Evolutionary conservation across 1,140 invertebrate species (phyloP).

Genomic region (Atta colombica): DNA sequence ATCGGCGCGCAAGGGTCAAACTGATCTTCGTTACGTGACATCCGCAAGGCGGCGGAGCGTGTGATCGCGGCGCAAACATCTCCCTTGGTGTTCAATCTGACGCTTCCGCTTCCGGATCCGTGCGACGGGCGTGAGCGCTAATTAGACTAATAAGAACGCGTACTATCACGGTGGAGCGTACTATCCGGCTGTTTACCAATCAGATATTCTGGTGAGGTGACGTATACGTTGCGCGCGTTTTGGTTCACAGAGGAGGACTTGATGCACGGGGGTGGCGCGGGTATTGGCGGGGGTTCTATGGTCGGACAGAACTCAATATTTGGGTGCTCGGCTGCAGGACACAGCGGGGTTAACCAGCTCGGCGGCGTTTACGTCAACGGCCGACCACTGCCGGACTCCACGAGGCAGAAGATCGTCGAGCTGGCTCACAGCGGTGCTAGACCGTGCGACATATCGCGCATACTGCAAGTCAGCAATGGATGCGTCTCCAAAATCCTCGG

Average conservation of each 20-base stretch:
- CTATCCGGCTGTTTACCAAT: conserved; percentile 62
- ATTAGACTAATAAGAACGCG: conserved; percentile 73
- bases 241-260: conserved; percentile 85
- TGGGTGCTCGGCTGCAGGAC: conserved; percentile 93
- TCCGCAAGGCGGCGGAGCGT: conserved; percentile 41
- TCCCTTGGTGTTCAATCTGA: conserved; percentile 45
- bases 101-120: conserved; percentile 33
- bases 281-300: conserved; percentile 84
- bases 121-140: conserved; percentile 40
- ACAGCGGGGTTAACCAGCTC: conserved; percentile 99
- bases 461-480: conserved; percentile 98
- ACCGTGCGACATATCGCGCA: conserved; percentile 99
- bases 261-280: conserved; percentile 85
- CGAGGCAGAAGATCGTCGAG: conserved; percentile 99
- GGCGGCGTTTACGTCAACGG: conserved; percentile 99
- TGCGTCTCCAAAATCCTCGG: conserved; percentile 98
- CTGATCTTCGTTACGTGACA: conserved; percentile 56
- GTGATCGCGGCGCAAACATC: conserved; percentile 60
- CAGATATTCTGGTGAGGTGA: conserved; percentile 70
- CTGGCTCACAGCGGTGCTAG: conserved; percentile 98
- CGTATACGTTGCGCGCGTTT: conserved; percentile 75
- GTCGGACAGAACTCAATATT: conserved; percentile 89
- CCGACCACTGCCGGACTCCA: conserved; percentile 97
- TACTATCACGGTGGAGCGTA: conserved; percentile 15
- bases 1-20: conserved; percentile 64